Conservation (phyloP, 2,113 vertebrate genomes). For the Fulmarus glacialis region DNA sequence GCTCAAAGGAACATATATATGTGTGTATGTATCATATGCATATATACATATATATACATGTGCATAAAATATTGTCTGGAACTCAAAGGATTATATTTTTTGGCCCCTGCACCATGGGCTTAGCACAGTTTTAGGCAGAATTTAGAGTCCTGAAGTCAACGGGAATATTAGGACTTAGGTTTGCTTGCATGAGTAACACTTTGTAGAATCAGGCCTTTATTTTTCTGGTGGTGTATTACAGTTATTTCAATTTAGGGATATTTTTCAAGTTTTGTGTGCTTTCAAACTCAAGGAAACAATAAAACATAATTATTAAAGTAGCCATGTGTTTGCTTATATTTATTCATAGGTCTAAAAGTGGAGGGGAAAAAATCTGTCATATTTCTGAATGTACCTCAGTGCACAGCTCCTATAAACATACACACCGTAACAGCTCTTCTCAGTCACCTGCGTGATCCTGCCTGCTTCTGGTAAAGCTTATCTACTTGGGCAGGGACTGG, state of each 20-base stretch:
- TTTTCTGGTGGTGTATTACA: background rate
- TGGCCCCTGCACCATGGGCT: background rate
- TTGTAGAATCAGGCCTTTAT: background rate
- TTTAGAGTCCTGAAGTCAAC: background rate
- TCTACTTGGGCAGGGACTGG: background rate
- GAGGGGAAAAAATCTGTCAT: background rate
- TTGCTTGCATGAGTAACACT: background rate
- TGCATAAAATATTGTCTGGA: background rate
- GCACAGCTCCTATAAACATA: background rate
- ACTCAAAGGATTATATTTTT: constrained; percentile 11
- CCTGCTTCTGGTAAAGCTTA: background rate
- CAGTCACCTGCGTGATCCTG: background rate
- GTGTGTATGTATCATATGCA: background rate
- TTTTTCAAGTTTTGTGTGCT: background rate
- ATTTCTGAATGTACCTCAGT: background rate
- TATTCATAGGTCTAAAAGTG: background rate
- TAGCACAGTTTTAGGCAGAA: background rate
- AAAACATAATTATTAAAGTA: constrained; percentile 10
- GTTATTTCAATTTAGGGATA: background rate
- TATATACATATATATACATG: background rate
- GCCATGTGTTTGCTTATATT: background rate
- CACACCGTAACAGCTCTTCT: background rate
- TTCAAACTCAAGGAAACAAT: constrained; percentile 36
- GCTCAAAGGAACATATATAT: background rate
- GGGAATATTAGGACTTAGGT: background rate